Evolutionary conservation across 2,113 vertebrate genomes (phyloP), one percentile per base, ranked within the genome.

Genomic region (Gracilinanus agilis): DNA sequence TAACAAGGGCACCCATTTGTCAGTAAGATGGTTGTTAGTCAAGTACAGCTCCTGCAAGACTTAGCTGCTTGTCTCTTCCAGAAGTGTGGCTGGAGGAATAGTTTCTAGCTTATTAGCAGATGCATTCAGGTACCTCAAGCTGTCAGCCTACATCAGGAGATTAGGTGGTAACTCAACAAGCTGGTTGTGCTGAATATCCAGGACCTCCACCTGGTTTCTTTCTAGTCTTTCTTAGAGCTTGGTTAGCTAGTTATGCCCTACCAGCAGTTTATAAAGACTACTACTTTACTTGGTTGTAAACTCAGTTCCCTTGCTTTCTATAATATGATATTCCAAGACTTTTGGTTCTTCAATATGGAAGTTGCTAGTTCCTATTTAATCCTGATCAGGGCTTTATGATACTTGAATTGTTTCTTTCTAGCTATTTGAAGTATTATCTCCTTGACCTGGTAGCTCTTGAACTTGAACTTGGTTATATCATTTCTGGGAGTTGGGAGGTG

Each of bases 81-180:
- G 99, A 91, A 99, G 98, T 29, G 99, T 99, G 97, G 99, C 99
- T 58, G 99, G 98, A 25, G 99, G 99, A 96, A 99, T 98, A 95
- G 96, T 99, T 98, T 99, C 99, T 98, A 99, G 98, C 97, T 99
- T 99, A 98, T 99, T 99, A 96, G 99, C 99, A 40, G 99, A 99
- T 19, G 99, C 99, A 34, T 99, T 99, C 94, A 99, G 98, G 95
- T 99, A 99, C 90, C 99, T 98, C 98, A 99, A 98, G 94, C 99
- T 99, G 98, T 99, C 98, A 44, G 99, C 99, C 98, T 99, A 99
- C 97, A 99, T 98, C 97, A 99, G 99, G 90, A 99, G 99, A 98
- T 98, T 99, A 89, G 99, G 98, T 0, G 99, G 99, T 91, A 99
- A 99, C 98, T 99, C 99, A 44, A 98, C 93, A 16, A 99, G 99